These are phyloP conservation scores for Lepetodrilus schrolli DNA, from an alignment of 2,888 invertebrate species.

Conservation along the genomic window DNA sequence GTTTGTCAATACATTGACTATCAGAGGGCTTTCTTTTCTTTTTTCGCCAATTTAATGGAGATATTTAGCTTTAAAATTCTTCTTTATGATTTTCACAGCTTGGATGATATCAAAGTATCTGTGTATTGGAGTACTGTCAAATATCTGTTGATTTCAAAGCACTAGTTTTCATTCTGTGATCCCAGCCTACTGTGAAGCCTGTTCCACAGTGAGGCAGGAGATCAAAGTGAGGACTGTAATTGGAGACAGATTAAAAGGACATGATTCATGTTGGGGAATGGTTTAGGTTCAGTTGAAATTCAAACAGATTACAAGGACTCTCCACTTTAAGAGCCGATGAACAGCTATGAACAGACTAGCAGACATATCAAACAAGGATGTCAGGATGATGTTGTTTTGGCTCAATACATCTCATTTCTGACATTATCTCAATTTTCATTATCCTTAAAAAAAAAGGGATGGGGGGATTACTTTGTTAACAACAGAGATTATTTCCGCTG, in stretches of 20 bases:
- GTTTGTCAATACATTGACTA: too few relatives aligned
- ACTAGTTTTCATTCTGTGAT: too few relatives aligned
- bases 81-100: constrained; percentile 4
- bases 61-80: constrained; percentile 19
- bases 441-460: too few relatives aligned
- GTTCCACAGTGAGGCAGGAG: too few relatives aligned
- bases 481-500: too few relatives aligned
- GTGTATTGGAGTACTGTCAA: not conserved
- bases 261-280: constrained; percentile 18
- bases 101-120: constrained; percentile 12
- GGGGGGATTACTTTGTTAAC: too few relatives aligned
- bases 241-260: constrained; percentile 18
- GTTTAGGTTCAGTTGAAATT: constrained; percentile 3
- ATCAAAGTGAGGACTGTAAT: constrained; percentile 8
- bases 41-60: constrained; percentile 16
- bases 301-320: not conserved
- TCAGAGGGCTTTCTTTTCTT: not conserved
- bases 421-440: too few relatives aligned
- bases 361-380: too few relatives aligned
- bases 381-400: too few relatives aligned
- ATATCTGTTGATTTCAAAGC: constrained; percentile 26
- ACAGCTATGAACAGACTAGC: not conserved
- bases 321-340: not conserved
- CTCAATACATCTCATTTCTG: too few relatives aligned
- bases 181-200: too few relatives aligned